phyloP scores from a whole-genome alignment of 2,797 vertebrate species.

The Prunella strophiata region DNA sequence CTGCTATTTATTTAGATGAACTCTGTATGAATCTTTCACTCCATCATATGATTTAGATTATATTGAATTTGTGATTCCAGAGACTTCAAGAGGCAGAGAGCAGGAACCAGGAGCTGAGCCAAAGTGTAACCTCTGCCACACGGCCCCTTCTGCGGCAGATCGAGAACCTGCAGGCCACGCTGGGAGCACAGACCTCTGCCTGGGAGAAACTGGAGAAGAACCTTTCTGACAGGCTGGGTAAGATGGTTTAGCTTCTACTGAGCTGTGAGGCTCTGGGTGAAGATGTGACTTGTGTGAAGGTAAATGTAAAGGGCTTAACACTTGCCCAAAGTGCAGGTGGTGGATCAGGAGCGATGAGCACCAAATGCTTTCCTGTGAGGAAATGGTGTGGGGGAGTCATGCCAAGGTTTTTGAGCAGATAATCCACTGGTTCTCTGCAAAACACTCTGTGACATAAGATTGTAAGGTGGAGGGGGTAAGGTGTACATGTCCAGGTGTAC shows the following conservation, averaged over 20 bases:
- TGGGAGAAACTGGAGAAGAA: constrained; percentile 97
- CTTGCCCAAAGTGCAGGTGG: rapidly evolving
- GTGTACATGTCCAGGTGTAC: rapidly evolving
- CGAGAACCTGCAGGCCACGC: constrained; percentile 92
- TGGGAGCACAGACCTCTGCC: constrained; percentile 89
- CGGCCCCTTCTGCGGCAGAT: constrained; percentile 94
- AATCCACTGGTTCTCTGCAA: not conserved
- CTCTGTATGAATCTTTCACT: not conserved
- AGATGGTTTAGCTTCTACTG: constrained; percentile 2
- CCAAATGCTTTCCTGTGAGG: not conserved
- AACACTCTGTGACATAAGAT: rapidly evolving
- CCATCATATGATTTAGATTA: not conserved
- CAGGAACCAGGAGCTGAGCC: constrained; percentile 95
- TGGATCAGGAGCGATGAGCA: not conserved
- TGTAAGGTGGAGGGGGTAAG: no score
- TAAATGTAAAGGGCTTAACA: not conserved
- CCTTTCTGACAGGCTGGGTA: constrained; percentile 96
- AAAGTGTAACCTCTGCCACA: constrained; percentile 92
- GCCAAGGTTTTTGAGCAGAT: not conserved
- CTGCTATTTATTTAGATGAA: not conserved
- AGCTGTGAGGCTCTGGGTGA: not conserved
- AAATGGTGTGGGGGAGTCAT: not conserved
- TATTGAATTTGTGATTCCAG: constrained; percentile 72
- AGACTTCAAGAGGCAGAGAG: constrained; percentile 93
- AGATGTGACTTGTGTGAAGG: not conserved